Evolutionary conservation across 2,113 vertebrate genomes (phyloP), one percentile per base, ranked within the genome.

Genomic region (Cyphomyrus discorhynchus): DNA sequence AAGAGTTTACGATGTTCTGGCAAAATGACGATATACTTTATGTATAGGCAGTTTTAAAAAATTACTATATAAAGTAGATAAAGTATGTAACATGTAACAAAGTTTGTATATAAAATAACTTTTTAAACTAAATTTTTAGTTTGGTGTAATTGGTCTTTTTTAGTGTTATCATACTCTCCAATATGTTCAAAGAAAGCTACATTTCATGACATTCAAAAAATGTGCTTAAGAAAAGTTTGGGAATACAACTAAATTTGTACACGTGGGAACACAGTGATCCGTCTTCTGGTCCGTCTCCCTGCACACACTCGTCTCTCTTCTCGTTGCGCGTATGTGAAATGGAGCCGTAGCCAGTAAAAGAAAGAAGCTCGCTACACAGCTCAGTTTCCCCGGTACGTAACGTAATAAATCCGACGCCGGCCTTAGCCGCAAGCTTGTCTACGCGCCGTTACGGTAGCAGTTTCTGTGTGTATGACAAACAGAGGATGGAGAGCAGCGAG

Each of bases 361-460:
- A n/a, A 66, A 27, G 62, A 66, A 27, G 62, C 24, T n/a, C 21
- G 5, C 21, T 62, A 10, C 58, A 27, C 58, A 66, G 58, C 88
- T 82, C 42, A 19, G 35, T 47, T 87, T 92, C 56, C 50, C 85
- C 74, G 15, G 31, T 86, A 5, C 70, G 19, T 15, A 9, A 82
- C 80, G 88, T 45, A 19, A 49, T 62, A 88, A 91, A 91, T 70
- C 31, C 87, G 80, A 83, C 47, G 77, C 86, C 88, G 88, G 13
- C 89, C 86, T 39, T 90, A 53, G 86, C 89, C 82, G 66, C 90
- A 88, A 62, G 90, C 52, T 39, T 52, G 53, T 77, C 74, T 62
- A 88, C 85, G 10, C 62, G 11, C n/a, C 11, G 27, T 56, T 70
- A 31, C 9, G 27, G 62, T 27, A 52, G 17, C 42, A 84, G 11